Evolutionary conservation across 2,113 vertebrate species (phyloP).

Genomic region (Seriola rivoliana): DNA sequence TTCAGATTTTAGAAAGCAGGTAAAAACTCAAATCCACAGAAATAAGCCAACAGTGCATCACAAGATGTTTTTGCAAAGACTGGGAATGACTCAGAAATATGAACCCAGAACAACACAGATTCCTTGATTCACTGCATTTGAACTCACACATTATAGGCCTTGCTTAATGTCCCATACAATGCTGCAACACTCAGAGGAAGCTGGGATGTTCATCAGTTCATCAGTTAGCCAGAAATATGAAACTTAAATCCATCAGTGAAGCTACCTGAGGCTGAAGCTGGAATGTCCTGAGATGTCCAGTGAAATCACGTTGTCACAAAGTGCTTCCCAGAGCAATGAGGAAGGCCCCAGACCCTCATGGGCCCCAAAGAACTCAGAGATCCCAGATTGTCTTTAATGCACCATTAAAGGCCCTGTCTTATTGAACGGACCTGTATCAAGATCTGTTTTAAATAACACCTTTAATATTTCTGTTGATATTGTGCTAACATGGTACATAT

Average conservation of each 20-base stretch:
- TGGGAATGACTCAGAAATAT: neutral
- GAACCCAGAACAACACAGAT: neutral
- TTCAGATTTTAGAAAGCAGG: neutral
- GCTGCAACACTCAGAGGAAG: neutral
- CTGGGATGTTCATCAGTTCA: neutral
- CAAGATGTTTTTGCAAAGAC: neutral
- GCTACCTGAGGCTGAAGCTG: neutral
- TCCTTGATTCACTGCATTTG: neutral
- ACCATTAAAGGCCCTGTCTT: no score
- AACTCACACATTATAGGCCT: neutral
- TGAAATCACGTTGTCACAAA: neutral
- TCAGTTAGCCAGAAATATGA: neutral
- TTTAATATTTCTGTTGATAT: no score
- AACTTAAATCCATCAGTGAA: neutral
- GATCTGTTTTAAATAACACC: no score
- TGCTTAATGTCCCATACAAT: neutral
- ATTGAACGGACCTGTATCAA: no score
- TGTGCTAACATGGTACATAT: no score
- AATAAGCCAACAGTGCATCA: neutral
- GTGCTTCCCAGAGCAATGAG: constrained; percentile 17
- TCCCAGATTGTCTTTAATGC: neutral
- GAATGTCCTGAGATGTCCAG: neutral
- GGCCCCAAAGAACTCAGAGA: no score
- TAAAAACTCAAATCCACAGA: neutral
- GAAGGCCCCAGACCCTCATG: neutral